Evolutionary conservation across 2,113 vertebrate species (phyloP).

Genomic region (Zosterops borbonicus): DNA sequence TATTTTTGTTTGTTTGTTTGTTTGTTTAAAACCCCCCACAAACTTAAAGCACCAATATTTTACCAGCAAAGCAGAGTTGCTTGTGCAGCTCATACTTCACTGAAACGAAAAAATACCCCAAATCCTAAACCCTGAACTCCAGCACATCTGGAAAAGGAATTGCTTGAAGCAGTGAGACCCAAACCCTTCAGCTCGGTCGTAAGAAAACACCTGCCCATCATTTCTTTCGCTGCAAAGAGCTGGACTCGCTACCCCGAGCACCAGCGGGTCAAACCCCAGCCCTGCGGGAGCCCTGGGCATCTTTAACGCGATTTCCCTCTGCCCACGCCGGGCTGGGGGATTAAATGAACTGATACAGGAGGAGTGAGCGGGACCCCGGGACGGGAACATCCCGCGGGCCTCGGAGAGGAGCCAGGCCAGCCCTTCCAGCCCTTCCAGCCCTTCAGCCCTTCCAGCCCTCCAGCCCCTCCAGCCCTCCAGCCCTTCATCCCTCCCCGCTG

Average conservation of each 20-base stretch:
- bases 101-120: neutral
- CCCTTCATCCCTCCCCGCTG: neutral
- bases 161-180: neutral
- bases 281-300: rapidly evolving
- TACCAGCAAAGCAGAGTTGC: neutral
- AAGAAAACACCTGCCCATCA: neutral
- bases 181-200: neutral
- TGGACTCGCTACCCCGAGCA: neutral
- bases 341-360: rapidly evolving
- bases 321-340: neutral
- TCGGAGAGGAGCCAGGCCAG: neutral
- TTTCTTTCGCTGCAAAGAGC: neutral
- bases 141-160: neutral
- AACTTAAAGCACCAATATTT: neutral
- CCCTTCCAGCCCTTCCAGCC: neutral
- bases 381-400: neutral
- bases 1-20: neutral
- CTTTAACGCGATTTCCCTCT: neutral
- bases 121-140: neutral
- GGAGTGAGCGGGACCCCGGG: neutral
- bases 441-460: too few species aligned
- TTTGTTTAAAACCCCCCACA: neutral
- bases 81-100: neutral
- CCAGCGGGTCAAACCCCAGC: neutral
- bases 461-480: too few species aligned